Percentiles rank a stretch among this genome's conserved stretches.
Evolutionary conservation across 2,888 invertebrate species (phyloP).

Genomic region (Amiota mariae): DNA sequence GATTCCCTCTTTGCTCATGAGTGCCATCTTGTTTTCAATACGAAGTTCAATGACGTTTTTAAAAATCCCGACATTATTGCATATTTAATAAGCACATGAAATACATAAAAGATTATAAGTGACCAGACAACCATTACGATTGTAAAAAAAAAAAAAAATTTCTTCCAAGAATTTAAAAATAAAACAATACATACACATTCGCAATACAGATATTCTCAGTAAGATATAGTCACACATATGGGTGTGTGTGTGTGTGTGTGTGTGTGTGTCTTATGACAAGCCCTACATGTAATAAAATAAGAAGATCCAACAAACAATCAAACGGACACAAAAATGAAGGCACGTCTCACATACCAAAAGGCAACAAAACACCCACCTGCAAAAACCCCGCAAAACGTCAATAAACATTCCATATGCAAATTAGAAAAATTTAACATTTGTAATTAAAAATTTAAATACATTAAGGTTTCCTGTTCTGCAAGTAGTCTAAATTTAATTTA

Average conservation of each 20-base stretch:
- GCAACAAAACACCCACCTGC: background rate
- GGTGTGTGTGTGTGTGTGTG: too few relatives aligned
- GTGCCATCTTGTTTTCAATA: too few relatives aligned
- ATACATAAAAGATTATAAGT: background rate
- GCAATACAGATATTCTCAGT: too few relatives aligned
- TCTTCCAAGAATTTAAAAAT: slow-evolving; percentile 9
- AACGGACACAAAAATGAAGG: slow-evolving; percentile 7
- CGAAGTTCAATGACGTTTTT: slow-evolving; percentile 23
- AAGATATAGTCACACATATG: too few relatives aligned
- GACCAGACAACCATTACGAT: too few relatives aligned
- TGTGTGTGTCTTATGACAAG: background rate
- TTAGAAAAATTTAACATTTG: too few relatives aligned
- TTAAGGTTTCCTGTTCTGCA: too few relatives aligned
- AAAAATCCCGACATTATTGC: background rate
- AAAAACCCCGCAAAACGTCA: background rate
- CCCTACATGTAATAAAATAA: background rate
- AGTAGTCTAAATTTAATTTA: too few relatives aligned
- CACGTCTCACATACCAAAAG: slow-evolving; percentile 5
- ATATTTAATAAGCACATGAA: background rate
- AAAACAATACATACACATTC: background rate
- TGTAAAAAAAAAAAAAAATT: background rate
- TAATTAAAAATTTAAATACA: too few relatives aligned
- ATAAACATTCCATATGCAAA: background rate
- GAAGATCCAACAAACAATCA: background rate
- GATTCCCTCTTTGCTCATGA: too few relatives aligned